Conservation (phyloP, 1,140 invertebrate species). For the Drosophila kikkawai region DNA sequence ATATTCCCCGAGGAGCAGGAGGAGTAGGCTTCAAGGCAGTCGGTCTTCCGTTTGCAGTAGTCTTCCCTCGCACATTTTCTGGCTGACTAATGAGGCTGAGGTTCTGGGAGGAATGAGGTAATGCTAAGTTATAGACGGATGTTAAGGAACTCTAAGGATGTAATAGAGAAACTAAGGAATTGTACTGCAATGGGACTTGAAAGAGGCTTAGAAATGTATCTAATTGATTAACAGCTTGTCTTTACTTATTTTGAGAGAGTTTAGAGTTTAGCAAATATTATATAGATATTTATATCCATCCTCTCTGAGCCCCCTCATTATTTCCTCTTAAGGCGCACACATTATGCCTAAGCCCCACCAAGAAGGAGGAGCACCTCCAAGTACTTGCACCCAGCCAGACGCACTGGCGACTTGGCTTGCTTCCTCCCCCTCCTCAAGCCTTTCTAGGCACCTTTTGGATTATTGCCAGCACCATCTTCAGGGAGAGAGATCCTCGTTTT, state of each 20-base stretch:
- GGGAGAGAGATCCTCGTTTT: constrained; percentile 9
- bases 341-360: constrained; percentile 33
- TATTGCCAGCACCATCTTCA: constrained; percentile 21
- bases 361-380: background rate
- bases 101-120: background rate
- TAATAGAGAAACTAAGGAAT: background rate
- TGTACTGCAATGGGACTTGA: rapidly evolving
- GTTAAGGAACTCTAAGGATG: background rate
- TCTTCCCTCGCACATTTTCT: constrained; percentile 9
- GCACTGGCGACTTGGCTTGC: constrained; percentile 56
- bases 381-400: constrained; percentile 43
- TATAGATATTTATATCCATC: too few relatives aligned
- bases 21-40: constrained; percentile 10
- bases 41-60: constrained; percentile 8
- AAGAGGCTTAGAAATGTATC: background rate
- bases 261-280: too few relatives aligned
- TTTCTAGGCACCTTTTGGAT: constrained; percentile 19
- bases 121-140: background rate
- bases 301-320: background rate
- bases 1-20: constrained; percentile 42
- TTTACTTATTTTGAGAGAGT: too few relatives aligned
- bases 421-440: background rate
- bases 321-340: background rate
- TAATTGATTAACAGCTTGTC: background rate
- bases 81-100: constrained; percentile 33